Conservation (phyloP, 2,797 vertebrate species). For the Sarcoramphus papa region DNA sequence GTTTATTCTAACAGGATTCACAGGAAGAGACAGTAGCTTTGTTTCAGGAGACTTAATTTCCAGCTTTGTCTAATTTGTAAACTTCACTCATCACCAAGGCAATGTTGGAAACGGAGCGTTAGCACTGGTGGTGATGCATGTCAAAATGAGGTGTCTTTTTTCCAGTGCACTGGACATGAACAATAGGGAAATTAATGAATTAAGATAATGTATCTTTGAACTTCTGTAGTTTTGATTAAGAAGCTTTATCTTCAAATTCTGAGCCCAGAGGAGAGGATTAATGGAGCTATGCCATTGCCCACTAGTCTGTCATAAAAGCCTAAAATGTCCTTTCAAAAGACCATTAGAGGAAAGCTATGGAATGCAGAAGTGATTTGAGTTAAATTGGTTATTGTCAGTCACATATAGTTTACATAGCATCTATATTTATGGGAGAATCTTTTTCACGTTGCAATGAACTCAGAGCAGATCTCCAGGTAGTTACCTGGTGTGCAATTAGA, state of each 20-base stretch:
- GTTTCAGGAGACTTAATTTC: constrained; percentile 7
- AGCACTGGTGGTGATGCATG: not conserved
- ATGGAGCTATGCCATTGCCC: constrained; percentile 26
- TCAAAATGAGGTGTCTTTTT: constrained; percentile 11
- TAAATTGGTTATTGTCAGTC: not conserved
- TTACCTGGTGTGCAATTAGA: not conserved
- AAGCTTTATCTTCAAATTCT: constrained; percentile 41
- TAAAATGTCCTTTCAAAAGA: constrained; percentile 21
- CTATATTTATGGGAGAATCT: not conserved
- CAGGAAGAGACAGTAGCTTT: not conserved
- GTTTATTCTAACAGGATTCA: not conserved
- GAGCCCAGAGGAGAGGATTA: constrained; percentile 66
- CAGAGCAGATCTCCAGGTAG: not conserved
- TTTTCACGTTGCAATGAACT: not conserved
- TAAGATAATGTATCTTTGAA: constrained; percentile 69
- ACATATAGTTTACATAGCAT: not conserved
- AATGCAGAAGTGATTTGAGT: not conserved
- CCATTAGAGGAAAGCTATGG: not conserved
- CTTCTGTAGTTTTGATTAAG: constrained; percentile 36
- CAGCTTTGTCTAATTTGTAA: not conserved
- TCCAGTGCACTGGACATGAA: constrained; percentile 62
- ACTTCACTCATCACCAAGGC: constrained; percentile 17
- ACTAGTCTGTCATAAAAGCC: constrained; percentile 35
- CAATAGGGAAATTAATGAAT: constrained; percentile 69
- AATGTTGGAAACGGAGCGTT: not conserved